Evolutionary conservation across 2,113 vertebrate species (phyloP), one percentile per base, ranked within the genome.

Genomic region (Eublepharis macularius): DNA sequence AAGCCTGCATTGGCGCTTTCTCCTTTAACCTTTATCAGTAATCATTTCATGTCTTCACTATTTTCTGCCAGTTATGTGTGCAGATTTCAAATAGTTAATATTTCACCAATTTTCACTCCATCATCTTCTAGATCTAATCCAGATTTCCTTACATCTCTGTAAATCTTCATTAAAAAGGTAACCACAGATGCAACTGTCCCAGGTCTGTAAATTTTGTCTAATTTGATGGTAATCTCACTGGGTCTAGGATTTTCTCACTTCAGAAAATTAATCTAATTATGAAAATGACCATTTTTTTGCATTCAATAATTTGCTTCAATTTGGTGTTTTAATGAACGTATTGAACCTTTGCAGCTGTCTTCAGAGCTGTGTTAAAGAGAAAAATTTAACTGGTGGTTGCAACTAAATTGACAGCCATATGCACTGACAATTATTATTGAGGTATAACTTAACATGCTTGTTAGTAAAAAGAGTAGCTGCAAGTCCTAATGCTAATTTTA

Each of bases 401-500:
- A 17, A 4, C 73, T 86, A 41, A 72, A 76, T 19, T 86, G 24
- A 74, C 45, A 81, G 34, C 3, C 75, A 36, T 74, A 41, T 41
- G 47, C 21, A 13, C 5, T 51, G 29, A 36, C 45, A 36, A 36
- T 43, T 43, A 3, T 80, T 76, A 73, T 51, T 85, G 81, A 85
- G 73, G 47, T n/a, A 41, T 3, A 57, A 72, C 12, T 65, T 39
- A 76, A 66, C 6, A 21, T 39, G 60, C 6, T 66, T 70, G 8
- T 79, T 66, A 87, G 41, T 80, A 82, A 86, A 79, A 72, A 82
- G 34, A 80, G 72, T 32, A 83, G n/a, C 54, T 88, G 32, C 32
- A 70, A 79, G 47, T 17, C 63, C 24, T 34, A 0, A 0, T 77
- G 45, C 17, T 69, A 19, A 49, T 47, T 81, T 82, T 1, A 13